Evolutionary conservation across 1,140 invertebrate genomes (phyloP).

Genomic region (Drosophila trapezifrons): DNA sequence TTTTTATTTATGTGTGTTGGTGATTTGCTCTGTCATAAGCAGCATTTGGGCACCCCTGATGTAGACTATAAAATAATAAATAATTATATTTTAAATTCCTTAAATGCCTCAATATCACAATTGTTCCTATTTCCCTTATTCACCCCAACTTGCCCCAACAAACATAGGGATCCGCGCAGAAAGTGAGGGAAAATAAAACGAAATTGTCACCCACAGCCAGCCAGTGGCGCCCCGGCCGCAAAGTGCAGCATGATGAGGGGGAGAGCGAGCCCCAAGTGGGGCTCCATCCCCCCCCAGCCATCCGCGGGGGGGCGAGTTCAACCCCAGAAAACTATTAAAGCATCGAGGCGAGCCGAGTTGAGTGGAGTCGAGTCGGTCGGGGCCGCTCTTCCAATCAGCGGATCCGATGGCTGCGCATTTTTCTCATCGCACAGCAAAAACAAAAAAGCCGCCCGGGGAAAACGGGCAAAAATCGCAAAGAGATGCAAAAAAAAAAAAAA

Average conservation of each 20-base stretch:
- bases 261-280: neutral
- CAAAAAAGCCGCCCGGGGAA: slow-evolving; percentile 24
- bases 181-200: slow-evolving; percentile 48
- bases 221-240: slow-evolving; percentile 71
- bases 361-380: slow-evolving; percentile 15
- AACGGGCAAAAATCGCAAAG: slow-evolving; percentile 31
- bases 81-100: no score
- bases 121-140: no score
- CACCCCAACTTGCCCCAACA: neutral
- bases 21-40: no score
- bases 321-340: slow-evolving; percentile 70
- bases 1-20: no score
- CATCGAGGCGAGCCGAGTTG: slow-evolving; percentile 41
- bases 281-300: neutral
- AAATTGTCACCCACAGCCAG: slow-evolving; percentile 76
- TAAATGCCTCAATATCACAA: no score
- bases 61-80: no score
- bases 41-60: no score
- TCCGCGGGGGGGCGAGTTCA: slow-evolving; percentile 7
- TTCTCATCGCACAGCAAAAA: slow-evolving; percentile 52
- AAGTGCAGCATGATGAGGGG: slow-evolving; percentile 66
- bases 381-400: slow-evolving; percentile 75
- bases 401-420: slow-evolving; percentile 72
- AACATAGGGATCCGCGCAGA: slow-evolving; percentile 1
- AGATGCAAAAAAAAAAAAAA: slow-evolving; percentile 33